These are phyloP conservation scores for Hymenopus coronatus DNA, from an alignment of 2,888 invertebrate species.

Conservation along the genomic window DNA sequence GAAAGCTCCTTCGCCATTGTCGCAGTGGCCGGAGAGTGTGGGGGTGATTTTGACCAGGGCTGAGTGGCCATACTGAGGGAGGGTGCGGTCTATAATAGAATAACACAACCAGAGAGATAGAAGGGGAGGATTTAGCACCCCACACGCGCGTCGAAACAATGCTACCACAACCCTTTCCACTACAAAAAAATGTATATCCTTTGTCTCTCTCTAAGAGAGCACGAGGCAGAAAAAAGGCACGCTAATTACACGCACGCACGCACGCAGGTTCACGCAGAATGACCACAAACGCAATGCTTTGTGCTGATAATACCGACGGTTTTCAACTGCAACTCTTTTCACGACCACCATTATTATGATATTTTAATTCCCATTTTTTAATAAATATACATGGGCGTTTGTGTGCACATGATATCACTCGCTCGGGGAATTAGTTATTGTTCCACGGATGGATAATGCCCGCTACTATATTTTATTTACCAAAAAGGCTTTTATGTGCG, in stretches of 20 bases:
- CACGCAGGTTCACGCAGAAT: too few relatives aligned
- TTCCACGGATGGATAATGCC: background rate
- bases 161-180: background rate
- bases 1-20: background rate
- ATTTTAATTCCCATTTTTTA: background rate
- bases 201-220: background rate
- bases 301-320: background rate
- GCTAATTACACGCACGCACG: background rate
- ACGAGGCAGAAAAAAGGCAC: background rate
- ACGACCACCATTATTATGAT: background rate
- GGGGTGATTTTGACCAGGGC: background rate
- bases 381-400: background rate
- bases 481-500: background rate
- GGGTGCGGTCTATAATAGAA: background rate
- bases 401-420: background rate
- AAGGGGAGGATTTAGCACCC: background rate
- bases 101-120: background rate
- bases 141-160: background rate
- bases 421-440: background rate
- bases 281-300: background rate
- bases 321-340: background rate
- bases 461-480: background rate
- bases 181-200: background rate
- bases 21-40: background rate
- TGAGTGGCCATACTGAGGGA: background rate